Percentiles rank a stretch among this genome's conserved stretches.
Conservation (phyloP, 2,797 vertebrate genomes). For the Coreius guichenoti region DNA sequence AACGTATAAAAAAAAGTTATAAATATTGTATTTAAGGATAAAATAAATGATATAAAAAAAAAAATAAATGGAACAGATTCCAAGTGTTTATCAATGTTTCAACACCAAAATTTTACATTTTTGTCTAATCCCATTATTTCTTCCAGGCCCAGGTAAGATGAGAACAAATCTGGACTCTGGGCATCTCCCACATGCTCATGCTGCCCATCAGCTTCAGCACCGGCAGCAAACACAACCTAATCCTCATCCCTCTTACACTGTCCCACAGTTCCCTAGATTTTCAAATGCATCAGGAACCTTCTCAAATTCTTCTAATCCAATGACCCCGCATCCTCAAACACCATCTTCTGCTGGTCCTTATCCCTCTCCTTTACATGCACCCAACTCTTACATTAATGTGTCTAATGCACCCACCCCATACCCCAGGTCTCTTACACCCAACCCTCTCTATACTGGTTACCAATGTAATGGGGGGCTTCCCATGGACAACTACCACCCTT, state of each 20-base stretch:
- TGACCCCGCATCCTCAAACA: constrained; percentile 80
- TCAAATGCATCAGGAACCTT: constrained; percentile 81
- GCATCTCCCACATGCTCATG: constrained; percentile 72
- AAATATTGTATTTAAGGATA: background rate
- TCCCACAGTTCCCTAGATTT: constrained; percentile 81
- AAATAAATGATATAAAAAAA: background rate
- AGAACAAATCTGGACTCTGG: constrained; percentile 68
- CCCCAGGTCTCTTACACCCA: constrained; percentile 78
- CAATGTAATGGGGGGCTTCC: constrained; percentile 89
- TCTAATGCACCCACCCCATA: constrained; percentile 82
- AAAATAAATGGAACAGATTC: background rate
- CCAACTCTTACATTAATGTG: constrained; percentile 87
- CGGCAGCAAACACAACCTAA: constrained; percentile 79
- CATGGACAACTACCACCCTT: constrained; percentile 84
- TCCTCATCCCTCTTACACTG: constrained; percentile 76
- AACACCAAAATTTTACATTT: background rate
- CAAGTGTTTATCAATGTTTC: background rate
- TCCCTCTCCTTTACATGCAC: constrained; percentile 79
- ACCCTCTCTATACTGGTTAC: constrained; percentile 84
- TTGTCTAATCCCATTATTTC: constrained; percentile 32
- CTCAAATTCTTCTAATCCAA: constrained; percentile 82
- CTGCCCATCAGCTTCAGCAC: constrained; percentile 66
- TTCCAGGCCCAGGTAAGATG: constrained; percentile 66
- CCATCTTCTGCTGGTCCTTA: constrained; percentile 81
- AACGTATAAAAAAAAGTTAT: background rate